Base-by-base conservation (phyloP, 2,888 invertebrate species). In the Luffia ferchaultella region DNA sequence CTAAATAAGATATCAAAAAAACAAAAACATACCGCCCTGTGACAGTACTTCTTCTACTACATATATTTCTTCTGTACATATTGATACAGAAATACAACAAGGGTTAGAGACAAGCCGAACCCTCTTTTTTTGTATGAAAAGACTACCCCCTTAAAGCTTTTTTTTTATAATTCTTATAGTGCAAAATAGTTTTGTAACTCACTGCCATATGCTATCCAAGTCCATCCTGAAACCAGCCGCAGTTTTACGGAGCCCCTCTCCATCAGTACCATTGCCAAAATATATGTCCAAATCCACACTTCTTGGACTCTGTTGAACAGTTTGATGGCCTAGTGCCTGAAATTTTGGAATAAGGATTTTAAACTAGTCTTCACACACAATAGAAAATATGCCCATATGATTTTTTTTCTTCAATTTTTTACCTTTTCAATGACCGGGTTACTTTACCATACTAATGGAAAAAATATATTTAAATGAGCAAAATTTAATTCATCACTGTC, bases 181-280 rank as follows among this genome's bases (percentile, higher is more conserved):
- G n/a, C n/a, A 48, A 48, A 40, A 45, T 18, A 50, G 16, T n/a
- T n/a, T n/a, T n/a, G n/a, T n/a, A n/a, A 73, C 79, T 75, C 54
- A 85, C 85, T 72, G 78, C 84, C 84, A 85, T 55, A 82, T 68
- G 40, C 64, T 67, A 51, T 85, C 84, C 15, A 85, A 62, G 48
- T 84, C 82, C 77, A 85, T 77, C 49, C 72, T 68, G 55, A 85
- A 85, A 0, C 85, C 85, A 1, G 78, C 78, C n/a, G 79, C 64
- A 1, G 71, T 79, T 16, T 61, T 72, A 44, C 61, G 55, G 41
- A 78, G 59, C 0, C 67, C 67, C 0, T 72, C 68, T 0, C 67
- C 56, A 0, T 65, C 55, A 0, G 73, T 78, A 46, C 58, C 73
- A 59, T 80, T 78, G 0, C 83, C 83, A 58, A 75, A 82, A 64